Conservation (phyloP, 2,888 invertebrate genomes). For the Pammene fasciana region DNA sequence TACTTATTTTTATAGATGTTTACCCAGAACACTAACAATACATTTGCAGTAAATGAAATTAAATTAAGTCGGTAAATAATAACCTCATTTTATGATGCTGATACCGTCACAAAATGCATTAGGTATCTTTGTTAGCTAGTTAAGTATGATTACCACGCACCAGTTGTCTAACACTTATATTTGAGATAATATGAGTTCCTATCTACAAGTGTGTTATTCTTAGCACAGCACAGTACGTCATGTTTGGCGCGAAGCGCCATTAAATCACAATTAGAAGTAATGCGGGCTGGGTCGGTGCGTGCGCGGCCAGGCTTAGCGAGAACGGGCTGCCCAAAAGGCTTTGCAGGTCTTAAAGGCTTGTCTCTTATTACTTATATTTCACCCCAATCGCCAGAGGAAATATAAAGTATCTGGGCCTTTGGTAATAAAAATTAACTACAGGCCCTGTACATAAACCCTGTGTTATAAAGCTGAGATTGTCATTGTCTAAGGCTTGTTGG, state of each 20-base stretch:
- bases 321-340: conserved; percentile 64
- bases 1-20: no score
- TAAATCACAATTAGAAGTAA: conserved; percentile 82
- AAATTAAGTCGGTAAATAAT: no score
- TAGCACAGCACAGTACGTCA: conserved; percentile 72
- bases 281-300: conserved; percentile 78
- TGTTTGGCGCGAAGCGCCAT: conserved; percentile 72
- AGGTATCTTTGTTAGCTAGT: no score
- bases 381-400: conserved; percentile 43
- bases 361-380: conserved; percentile 70
- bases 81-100: no score
- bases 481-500: not conserved
- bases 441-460: not conserved
- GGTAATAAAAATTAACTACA: conserved; percentile 38
- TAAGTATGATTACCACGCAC: no score
- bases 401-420: conserved; percentile 39
- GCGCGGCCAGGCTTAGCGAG: conserved; percentile 69
- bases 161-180: no score
- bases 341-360: conserved; percentile 73
- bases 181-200: no score
- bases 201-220: conserved; percentile 51
- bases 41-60: no score
- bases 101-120: no score
- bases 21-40: no score
- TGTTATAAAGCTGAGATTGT: not conserved